Evolutionary conservation across 2,113 vertebrate species (phyloP), one percentile per base, ranked within the genome.

Genomic region (Crotophaga sulcirostris): DNA sequence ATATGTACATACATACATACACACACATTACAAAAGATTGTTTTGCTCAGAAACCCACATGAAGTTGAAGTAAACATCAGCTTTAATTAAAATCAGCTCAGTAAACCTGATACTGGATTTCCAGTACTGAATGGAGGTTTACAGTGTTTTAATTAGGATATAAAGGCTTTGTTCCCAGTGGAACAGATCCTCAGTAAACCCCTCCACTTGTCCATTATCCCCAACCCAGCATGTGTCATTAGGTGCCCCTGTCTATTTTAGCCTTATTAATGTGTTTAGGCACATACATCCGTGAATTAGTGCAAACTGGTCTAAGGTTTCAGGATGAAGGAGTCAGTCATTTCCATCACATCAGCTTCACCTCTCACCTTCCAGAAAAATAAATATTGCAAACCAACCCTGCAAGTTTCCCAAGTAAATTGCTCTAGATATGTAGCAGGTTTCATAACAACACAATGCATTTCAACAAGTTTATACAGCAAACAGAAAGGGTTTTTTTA

Each of bases 251-350:
- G 97, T 96, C 95, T 97, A 96, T 97, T 98, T 98, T 98, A 98
- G 94, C 97, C 96, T 95, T 98, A 98, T 98, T 98, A 98, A 98
- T 98, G 97, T 97, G 97, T 98, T 98, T 98, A 98, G 97, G 97
- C 97, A 97, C 97, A 97, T 98, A 98, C 97, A 98, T 97, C 97
- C 98, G 96, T 85, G 87, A 97, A 96, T 97, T 97, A 98, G 93
- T 88, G 67, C 97, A 97, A 97, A 98, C 80, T 62, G 16, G 58
- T 89, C 94, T 97, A 96, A 87, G 96, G 97, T 97, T 98, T 98
- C 96, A 93, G 62, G 72, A 75, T 34, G 59, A 94, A 49, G 34
- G 92, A 94, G 91, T 44, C 96, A 96, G 95, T 96, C 96, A 97
- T 94, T 98, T 97, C 96, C 84, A 97, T 84, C 94, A 85, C 86